Conservation (phyloP, 2,797 vertebrate species). For the Falco peregrinus region DNA sequence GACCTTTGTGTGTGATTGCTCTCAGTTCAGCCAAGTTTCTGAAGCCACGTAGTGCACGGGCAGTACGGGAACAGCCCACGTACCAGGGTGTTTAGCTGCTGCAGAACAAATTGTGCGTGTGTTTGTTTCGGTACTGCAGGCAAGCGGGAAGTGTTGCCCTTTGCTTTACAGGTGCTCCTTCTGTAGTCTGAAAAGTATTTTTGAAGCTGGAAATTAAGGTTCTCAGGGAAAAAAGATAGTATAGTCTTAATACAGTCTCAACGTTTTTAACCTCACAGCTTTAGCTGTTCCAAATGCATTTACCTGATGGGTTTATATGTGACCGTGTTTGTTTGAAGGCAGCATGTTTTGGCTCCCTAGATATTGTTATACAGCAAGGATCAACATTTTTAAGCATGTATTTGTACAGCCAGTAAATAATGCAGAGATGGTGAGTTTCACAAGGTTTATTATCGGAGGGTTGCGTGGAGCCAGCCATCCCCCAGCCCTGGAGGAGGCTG, state of each 20-base stretch:
- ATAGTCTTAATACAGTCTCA: neutral
- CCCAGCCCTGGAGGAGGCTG: neutral
- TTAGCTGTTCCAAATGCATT: neutral
- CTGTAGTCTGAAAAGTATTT: neutral
- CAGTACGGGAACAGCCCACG: accelerated
- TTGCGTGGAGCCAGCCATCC: neutral
- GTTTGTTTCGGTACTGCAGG: neutral
- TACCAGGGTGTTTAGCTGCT: accelerated
- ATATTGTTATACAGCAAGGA: neutral
- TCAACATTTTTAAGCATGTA: neutral
- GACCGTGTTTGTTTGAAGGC: neutral
- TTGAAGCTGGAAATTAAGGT: neutral
- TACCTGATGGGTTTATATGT: neutral
- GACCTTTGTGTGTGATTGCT: neutral
- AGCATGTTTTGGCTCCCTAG: neutral
- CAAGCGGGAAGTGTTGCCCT: neutral
- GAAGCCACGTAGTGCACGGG: accelerated
- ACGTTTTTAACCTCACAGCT: neutral
- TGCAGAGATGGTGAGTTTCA: neutral
- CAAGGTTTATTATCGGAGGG: neutral
- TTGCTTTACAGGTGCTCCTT: neutral
- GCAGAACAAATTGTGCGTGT: accelerated
- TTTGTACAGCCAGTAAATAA: neutral
- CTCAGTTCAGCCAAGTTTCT: neutral
- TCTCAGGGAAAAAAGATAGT: neutral